phyloP scores from a whole-genome alignment of 30 jellyfish, hydroid and myxozoan species.

The Pseudorhiza aurosa region DNA sequence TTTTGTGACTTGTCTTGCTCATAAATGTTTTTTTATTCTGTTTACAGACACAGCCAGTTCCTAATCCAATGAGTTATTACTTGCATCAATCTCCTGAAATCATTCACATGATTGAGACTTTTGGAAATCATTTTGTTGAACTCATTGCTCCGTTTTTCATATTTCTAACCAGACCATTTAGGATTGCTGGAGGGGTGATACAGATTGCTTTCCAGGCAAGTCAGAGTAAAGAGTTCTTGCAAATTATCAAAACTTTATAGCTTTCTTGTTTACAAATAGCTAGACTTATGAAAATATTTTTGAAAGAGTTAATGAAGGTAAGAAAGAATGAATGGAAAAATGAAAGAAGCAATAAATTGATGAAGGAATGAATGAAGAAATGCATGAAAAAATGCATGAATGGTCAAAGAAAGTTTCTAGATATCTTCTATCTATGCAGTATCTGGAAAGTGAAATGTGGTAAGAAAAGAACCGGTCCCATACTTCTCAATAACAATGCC shows the following conservation, averaged over 20 bases:
- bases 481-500: too few species aligned
- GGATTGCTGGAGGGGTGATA: slow-evolving; percentile 68
- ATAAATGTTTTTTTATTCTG: neutral
- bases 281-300: too few species aligned
- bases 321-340: neutral
- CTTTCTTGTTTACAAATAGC: too few species aligned
- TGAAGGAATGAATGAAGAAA: neutral
- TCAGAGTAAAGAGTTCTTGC: too few species aligned
- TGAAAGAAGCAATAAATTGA: neutral
- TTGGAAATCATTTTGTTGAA: slow-evolving; percentile 74
- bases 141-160: slow-evolving; percentile 71
- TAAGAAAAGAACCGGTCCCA: too few species aligned
- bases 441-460: too few species aligned
- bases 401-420: too few species aligned
- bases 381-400: too few species aligned
- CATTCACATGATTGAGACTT: slow-evolving; percentile 67
- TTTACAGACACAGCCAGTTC: slow-evolving; percentile 89
- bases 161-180: slow-evolving; percentile 51
- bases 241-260: too few species aligned
- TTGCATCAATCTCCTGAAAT: slow-evolving; percentile 76
- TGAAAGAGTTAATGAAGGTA: too few species aligned
- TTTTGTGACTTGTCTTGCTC: too few species aligned
- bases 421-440: too few species aligned
- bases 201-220: slow-evolving; percentile 77
- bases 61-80: slow-evolving; percentile 77